Percentiles rank a stretch among this genome's conserved stretches.
phyloP scores from a whole-genome alignment of 2,113 vertebrate species.

The Syngnathus scovelli region DNA sequence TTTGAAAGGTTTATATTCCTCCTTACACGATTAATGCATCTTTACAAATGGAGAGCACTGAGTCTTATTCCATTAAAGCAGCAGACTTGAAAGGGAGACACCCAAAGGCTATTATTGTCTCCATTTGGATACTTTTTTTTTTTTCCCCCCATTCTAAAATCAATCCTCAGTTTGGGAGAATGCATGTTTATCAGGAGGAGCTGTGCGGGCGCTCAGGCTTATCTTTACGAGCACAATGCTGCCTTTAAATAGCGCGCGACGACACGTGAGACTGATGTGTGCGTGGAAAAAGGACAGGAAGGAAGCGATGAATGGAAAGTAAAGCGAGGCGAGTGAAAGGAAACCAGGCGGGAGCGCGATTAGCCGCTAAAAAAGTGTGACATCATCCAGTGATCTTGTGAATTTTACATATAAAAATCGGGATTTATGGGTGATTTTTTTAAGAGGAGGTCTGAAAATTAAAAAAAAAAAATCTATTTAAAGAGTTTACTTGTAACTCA shows the following conservation, averaged over 20 bases:
- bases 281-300: slow-evolving; percentile 11
- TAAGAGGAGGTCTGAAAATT: no score
- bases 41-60: neutral
- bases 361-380: neutral
- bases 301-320: slow-evolving; percentile 30
- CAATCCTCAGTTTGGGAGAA: slow-evolving; percentile 18
- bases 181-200: slow-evolving; percentile 38
- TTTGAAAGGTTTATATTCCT: slow-evolving; percentile 6
- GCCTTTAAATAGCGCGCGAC: slow-evolving; percentile 52
- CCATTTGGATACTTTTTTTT: slow-evolving; percentile 13
- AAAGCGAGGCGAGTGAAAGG: slow-evolving; percentile 30
- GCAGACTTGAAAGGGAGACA: slow-evolving; percentile 1
- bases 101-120: neutral
- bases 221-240: slow-evolving; percentile 50
- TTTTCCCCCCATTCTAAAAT: slow-evolving; percentile 2
- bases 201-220: slow-evolving; percentile 36
- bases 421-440: no score
- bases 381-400: neutral
- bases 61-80: slow-evolving; percentile 4
- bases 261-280: slow-evolving; percentile 23
- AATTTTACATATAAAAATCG: neutral
- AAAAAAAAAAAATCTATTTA: no score
- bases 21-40: neutral
- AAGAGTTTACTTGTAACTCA: no score
- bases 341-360: neutral